A percentile compares a stretch with the other conserved stretches of the same genome.
These are phyloP conservation scores for Eilema griseolum DNA, from an alignment of 2,888 invertebrate species.

Conservation along the genomic window DNA sequence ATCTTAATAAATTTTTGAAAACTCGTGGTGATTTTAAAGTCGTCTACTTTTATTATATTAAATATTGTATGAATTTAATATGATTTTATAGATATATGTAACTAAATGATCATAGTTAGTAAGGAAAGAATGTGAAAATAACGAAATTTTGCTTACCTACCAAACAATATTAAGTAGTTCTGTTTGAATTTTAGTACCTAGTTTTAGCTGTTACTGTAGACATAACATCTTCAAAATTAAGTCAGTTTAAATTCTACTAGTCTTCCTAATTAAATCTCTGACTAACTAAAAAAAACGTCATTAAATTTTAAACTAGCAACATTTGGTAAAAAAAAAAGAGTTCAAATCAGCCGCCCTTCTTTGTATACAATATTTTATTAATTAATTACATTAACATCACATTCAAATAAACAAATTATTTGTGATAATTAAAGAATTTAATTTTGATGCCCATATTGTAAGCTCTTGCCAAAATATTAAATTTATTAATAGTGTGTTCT, in stretches of 20 bases:
- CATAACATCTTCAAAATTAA: not conserved
- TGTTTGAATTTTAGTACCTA: slow-evolving; percentile 54
- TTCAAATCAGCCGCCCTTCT: not conserved
- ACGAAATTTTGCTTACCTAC: not conserved
- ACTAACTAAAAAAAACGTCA: not conserved
- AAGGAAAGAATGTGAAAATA: slow-evolving; percentile 19
- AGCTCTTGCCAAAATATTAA: slow-evolving; percentile 35
- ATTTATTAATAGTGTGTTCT: slow-evolving; percentile 21
- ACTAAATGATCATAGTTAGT: slow-evolving; percentile 31
- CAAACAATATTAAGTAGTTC: slow-evolving; percentile 50
- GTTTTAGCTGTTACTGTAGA: slow-evolving; percentile 35
- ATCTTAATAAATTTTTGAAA: not conserved
- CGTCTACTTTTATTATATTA: slow-evolving; percentile 12
- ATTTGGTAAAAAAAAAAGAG: not conserved
- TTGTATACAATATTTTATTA: not conserved
- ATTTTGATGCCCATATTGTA: slow-evolving; percentile 21
- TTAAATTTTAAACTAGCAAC: not conserved
- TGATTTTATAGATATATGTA: slow-evolving; percentile 7
- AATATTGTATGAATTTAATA: slow-evolving; percentile 3
- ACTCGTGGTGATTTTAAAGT: not conserved
- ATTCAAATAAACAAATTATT: slow-evolving; percentile 7
- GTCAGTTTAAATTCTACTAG: not conserved
- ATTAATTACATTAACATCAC: not conserved
- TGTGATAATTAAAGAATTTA: slow-evolving; percentile 25
- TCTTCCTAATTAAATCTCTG: not conserved